Evolutionary conservation across 2,113 vertebrate species (phyloP).

Genomic region (Seriola dumerili): DNA sequence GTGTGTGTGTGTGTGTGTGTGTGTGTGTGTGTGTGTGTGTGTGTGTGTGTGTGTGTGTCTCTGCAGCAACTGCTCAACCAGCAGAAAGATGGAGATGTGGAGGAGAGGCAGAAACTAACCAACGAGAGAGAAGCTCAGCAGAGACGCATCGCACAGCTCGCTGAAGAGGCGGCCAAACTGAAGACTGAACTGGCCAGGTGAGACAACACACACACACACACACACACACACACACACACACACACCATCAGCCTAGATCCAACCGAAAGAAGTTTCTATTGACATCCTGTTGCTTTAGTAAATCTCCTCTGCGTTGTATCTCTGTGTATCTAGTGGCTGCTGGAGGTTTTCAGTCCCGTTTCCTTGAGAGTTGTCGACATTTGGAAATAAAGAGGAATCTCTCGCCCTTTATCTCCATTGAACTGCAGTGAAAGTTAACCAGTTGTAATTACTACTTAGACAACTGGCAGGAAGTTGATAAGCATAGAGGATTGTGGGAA

Average conservation of each 20-base stretch:
- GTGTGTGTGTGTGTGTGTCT: background rate
- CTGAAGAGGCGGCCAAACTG: conserved; percentile 91
- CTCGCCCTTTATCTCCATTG: background rate
- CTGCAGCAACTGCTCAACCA: conserved; percentile 92
- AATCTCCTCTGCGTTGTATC: background rate
- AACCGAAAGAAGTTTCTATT: background rate
- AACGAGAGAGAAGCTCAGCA: conserved; percentile 91
- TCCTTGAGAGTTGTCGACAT: no score
- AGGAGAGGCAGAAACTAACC: conserved; percentile 92
- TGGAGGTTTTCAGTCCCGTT: no score
- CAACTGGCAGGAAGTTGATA: background rate
- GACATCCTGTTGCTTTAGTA: background rate
- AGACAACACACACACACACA: background rate
- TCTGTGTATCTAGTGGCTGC: no score
- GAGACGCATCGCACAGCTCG: conserved; percentile 92
- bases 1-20: background rate
- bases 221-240: background rate
- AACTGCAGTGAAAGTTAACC: no score
- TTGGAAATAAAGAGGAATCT: no score
- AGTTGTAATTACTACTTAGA: no score
- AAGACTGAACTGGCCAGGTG: conserved; percentile 95
- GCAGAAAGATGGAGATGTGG: conserved; percentile 93
- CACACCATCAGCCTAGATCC: background rate
- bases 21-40: no score
- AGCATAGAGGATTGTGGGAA: background rate